A percentile compares a stretch with the other conserved stretches of the same genome.
These are phyloP conservation scores for Busseola fusca DNA, from an alignment of 2,888 invertebrate species.

Conservation along the genomic window DNA sequence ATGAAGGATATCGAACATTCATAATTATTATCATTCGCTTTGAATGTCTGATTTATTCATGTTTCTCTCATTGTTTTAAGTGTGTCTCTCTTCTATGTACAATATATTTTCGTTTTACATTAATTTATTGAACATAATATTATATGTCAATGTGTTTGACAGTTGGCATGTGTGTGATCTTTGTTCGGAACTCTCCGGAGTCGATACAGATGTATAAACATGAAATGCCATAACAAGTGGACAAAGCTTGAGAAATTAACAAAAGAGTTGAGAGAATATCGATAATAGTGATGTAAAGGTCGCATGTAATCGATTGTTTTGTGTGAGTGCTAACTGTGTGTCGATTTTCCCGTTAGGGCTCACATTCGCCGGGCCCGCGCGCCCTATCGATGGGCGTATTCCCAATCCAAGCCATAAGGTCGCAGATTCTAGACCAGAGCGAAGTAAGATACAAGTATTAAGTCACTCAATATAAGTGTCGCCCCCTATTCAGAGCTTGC, in stretches of 20 bases:
- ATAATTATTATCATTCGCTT: slow-evolving; percentile 82
- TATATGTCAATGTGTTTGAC: slow-evolving; percentile 60
- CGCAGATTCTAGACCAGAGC: slow-evolving; percentile 95
- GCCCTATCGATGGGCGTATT: slow-evolving; percentile 96
- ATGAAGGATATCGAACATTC: slow-evolving; percentile 65
- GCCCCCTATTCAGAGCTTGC: slow-evolving; percentile 83
- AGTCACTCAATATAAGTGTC: slow-evolving; percentile 77
- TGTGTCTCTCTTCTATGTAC: slow-evolving; percentile 71
- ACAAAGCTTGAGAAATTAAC: slow-evolving; percentile 81
- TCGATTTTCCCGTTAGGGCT: slow-evolving; percentile 92
- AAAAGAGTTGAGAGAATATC: slow-evolving; percentile 66
- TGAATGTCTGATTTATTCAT: slow-evolving; percentile 82
- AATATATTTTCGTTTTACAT: slow-evolving; percentile 66
- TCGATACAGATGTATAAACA: slow-evolving; percentile 63
- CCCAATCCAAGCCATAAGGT: slow-evolving; percentile 96
- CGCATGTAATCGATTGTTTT: slow-evolving; percentile 85
- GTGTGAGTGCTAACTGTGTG: slow-evolving; percentile 90
- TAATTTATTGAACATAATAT: slow-evolving; percentile 55
- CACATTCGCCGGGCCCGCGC: slow-evolving; percentile 97
- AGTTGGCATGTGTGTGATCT: slow-evolving; percentile 80
- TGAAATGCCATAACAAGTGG: slow-evolving; percentile 70
- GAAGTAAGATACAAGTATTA: slow-evolving; percentile 94
- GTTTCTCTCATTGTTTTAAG: slow-evolving; percentile 69
- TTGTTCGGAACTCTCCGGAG: slow-evolving; percentile 53
- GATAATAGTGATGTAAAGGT: slow-evolving; percentile 76